Evolutionary conservation across 2,113 vertebrate species (phyloP).

Genomic region (Puntigrus tetrazona): DNA sequence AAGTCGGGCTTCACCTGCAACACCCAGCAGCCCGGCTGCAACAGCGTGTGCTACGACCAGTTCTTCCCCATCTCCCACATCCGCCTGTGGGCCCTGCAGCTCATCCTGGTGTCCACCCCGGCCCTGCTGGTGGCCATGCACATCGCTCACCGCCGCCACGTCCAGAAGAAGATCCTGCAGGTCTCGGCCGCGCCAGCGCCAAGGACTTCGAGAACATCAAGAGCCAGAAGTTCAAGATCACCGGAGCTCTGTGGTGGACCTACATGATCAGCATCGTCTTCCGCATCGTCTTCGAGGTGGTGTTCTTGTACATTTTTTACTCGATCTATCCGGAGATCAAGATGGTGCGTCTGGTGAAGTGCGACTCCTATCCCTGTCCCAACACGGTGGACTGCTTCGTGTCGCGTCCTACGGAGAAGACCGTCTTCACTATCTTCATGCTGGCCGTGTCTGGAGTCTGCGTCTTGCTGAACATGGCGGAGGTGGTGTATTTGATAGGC

Average conservation of each 20-base stretch:
- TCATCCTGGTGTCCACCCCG: constrained; percentile 94
- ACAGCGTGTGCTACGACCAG: constrained; percentile 97
- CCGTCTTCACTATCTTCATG: constrained; percentile 97
- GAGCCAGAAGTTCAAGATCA: constrained; percentile 90
- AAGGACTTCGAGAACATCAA: constrained; percentile 91
- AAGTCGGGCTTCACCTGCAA: constrained; percentile 95
- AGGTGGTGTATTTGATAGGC: constrained; percentile 86
- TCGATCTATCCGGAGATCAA: constrained; percentile 92
- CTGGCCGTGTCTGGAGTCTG: constrained; percentile 91
- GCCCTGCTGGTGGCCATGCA: constrained; percentile 97
- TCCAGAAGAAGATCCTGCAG: constrained; percentile 89
- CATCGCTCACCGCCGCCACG: constrained; percentile 92
- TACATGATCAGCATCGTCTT: constrained; percentile 93
- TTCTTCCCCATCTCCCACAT: constrained; percentile 98
- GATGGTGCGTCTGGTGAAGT: constrained; percentile 96
- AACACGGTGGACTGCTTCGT: constrained; percentile 98
- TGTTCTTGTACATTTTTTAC: constrained; percentile 97
- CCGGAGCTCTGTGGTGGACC: constrained; percentile 94
- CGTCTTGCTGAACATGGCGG: constrained; percentile 91
- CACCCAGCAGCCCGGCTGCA: constrained; percentile 97
- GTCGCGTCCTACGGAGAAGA: constrained; percentile 96
- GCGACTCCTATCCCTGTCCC: constrained; percentile 93
- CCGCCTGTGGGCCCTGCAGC: constrained; percentile 94
- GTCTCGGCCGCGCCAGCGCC: constrained; percentile 77
- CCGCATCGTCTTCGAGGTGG: constrained; percentile 87